phyloP scores from a whole-genome alignment of 2,797 vertebrate species.

The Chaetophractus vellerosus region DNA sequence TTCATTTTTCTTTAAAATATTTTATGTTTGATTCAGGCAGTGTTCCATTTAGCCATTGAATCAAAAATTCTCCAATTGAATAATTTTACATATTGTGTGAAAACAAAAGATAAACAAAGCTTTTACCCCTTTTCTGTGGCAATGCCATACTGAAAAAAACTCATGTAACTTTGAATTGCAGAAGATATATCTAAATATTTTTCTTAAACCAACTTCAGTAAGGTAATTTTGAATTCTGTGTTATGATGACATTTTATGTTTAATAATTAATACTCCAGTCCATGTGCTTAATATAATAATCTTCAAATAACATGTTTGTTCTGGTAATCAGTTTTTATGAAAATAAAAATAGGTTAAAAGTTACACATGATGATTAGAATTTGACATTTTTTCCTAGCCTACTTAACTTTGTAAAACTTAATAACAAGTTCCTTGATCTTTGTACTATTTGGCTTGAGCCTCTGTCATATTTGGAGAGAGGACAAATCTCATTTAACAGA shows the following conservation, averaged over 20 bases:
- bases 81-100: neutral
- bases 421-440: neutral
- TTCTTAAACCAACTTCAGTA: too few relatives aligned
- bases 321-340: neutral
- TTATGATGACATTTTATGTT: neutral
- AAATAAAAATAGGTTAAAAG: neutral
- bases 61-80: neutral
- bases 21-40: slow-evolving; percentile 2
- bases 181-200: neutral
- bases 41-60: slow-evolving; percentile 36
- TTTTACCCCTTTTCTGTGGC: neutral
- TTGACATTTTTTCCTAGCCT: neutral
- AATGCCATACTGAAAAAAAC: neutral
- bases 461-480: neutral
- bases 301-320: neutral
- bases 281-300: neutral
- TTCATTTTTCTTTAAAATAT: slow-evolving; percentile 27
- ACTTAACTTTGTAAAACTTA: neutral
- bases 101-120: slow-evolving; percentile 29
- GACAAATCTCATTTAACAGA: neutral
- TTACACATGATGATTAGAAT: neutral
- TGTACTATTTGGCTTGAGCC: neutral
- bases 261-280: neutral
- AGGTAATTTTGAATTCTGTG: neutral
- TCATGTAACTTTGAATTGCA: neutral